A percentile compares a stretch with the other conserved stretches of the same genome.
Evolutionary conservation across 2,797 vertebrate species (phyloP).

Genomic region (Threskiornis aethiopicus): DNA sequence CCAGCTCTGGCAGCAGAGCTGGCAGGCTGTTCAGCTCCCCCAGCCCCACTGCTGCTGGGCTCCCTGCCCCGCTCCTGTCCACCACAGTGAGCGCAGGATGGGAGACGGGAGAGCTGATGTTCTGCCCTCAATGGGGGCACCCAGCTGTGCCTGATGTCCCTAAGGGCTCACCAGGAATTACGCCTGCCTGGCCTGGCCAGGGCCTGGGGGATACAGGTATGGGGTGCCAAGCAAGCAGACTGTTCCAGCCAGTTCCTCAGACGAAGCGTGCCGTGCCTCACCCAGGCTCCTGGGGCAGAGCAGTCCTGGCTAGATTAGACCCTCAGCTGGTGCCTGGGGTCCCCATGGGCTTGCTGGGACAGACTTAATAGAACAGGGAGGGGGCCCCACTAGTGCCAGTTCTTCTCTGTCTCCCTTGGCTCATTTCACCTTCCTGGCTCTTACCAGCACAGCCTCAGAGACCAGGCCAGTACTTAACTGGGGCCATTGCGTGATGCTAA

Average conservation of each 20-base stretch:
- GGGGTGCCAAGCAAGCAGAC: background rate
- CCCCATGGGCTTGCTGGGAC: background rate
- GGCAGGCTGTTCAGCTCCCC: background rate
- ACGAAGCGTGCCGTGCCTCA: fast-evolving
- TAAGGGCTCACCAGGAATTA: background rate
- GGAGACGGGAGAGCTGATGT: background rate
- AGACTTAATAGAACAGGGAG: background rate
- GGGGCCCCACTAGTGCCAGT: background rate
- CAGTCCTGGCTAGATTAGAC: background rate
- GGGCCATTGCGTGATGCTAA: background rate
- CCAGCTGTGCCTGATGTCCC: background rate
- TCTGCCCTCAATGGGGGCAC: background rate
- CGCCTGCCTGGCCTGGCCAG: background rate
- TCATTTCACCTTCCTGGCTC: background rate
- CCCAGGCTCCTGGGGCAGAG: background rate
- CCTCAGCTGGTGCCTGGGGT: background rate
- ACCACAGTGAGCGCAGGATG: fast-evolving
- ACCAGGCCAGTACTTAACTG: background rate
- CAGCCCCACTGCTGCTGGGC: background rate
- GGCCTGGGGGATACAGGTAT: fast-evolving
- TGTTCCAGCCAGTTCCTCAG: background rate
- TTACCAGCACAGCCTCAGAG: background rate
- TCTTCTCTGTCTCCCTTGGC: background rate
- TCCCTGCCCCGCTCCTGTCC: fast-evolving
- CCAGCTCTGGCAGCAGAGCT: background rate